Base-by-base conservation (phyloP, 1,140 invertebrate genomes). In the Megathymus violae region DNA sequence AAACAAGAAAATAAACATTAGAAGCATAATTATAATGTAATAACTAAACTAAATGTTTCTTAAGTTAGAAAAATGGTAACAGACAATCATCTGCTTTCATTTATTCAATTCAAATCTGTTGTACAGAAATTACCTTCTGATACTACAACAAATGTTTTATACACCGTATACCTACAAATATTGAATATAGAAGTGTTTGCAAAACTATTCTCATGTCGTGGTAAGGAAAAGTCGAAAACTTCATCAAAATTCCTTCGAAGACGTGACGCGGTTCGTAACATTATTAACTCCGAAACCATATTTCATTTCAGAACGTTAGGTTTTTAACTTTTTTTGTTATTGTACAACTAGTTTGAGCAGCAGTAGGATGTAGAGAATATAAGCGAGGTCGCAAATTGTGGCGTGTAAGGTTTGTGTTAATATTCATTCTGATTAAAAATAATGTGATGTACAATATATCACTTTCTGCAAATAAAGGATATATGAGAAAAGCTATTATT, bases 1-100 rank as follows among this genome's bases (percentile, higher is more conserved):
- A 10, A 91, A 91, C 80, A 79, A 91, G 13, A 78, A 52, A 74
- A 51, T 67, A 14, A 11, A 27, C 34, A 62, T 41, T 6, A 50
- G 67, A 62, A 22, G 9, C 9, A 36, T 15, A 41, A 7, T 4
- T 46, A 48, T 50, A 16, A n/a, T n/a, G n/a, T n/a, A n/a, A n/a
- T n/a, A n/a, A n/a, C n/a, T n/a, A n/a, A n/a, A n/a, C n/a, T n/a
- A 59, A 27, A 64, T 27, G 38, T 22, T 52, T 31, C 19, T 22
- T 5, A 22, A 22, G 19, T 22, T 22, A 22, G 19, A 2, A 5
- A 22, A 22, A 22, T 3, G 19, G 19, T n/a, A n/a, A n/a, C n/a
- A n/a, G n/a, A n/a, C n/a, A n/a, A n/a, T n/a, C n/a, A n/a, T n/a
- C n/a, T n/a, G n/a, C n/a, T n/a, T n/a, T n/a, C n/a, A n/a, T n/a